Conservation (phyloP, 1,140 invertebrate species). For the Cherax quadricarinatus region DNA sequence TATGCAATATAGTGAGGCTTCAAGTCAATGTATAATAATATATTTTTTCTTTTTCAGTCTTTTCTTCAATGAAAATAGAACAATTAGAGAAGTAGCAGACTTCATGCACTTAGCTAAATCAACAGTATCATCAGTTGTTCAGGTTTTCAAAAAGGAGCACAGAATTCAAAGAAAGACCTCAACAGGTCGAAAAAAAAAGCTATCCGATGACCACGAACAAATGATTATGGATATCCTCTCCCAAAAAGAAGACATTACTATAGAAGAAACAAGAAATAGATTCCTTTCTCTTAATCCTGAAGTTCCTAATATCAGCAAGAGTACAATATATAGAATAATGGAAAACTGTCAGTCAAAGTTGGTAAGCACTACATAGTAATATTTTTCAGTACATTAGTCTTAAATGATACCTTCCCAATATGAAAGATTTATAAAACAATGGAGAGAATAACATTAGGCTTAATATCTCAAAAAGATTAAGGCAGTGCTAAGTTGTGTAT, state of each 20-base stretch:
- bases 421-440: too few species aligned
- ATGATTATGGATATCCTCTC: constrained; percentile 73
- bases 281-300: constrained; percentile 72
- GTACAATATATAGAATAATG: constrained; percentile 73
- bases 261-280: constrained; percentile 72
- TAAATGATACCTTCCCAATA: too few species aligned
- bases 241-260: constrained; percentile 73
- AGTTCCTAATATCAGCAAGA: constrained; percentile 73
- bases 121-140: constrained; percentile 73
- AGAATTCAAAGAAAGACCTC: constrained; percentile 72
- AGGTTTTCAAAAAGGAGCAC: constrained; percentile 73
- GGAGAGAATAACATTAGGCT: too few species aligned
- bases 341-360: constrained; percentile 73
- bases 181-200: constrained; percentile 72
- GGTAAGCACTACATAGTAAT: constrained; percentile 36
- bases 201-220: constrained; percentile 73
- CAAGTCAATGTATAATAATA: background rate
- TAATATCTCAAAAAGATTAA: too few species aligned
- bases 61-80: constrained; percentile 73
- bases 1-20: too few species aligned
- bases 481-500: too few species aligned
- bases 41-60: constrained; percentile 54
- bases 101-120: constrained; percentile 73
- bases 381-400: too few species aligned
- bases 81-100: constrained; percentile 72